Evolutionary conservation across 1,140 invertebrate genomes (phyloP).

Genomic region (Trichogramma pretiosum): DNA sequence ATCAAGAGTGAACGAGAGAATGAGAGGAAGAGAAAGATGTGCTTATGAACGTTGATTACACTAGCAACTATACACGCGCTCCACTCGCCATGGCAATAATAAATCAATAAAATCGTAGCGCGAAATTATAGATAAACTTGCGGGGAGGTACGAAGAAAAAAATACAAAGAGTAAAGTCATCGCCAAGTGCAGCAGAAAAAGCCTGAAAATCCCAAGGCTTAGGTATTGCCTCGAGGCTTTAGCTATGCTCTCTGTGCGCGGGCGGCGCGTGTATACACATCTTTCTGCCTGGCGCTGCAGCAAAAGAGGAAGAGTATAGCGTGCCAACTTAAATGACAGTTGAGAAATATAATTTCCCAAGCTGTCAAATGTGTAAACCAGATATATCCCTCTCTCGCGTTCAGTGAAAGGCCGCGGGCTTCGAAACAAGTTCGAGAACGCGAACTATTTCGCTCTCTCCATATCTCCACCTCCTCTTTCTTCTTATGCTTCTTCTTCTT

Average conservation of each 20-base stretch:
- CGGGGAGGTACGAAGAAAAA: neutral
- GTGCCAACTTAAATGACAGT: conserved; percentile 39
- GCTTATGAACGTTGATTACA: too few relatives aligned
- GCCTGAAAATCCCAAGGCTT: neutral
- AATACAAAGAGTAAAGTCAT: neutral
- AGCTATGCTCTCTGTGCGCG: neutral
- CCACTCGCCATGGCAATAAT: too few relatives aligned
- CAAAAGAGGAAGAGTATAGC: neutral
- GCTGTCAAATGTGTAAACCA: conserved; percentile 35
- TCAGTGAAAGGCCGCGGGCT: neutral
- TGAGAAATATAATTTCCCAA: conserved; percentile 42
- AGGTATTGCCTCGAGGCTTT: neutral
- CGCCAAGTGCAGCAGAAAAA: neutral
- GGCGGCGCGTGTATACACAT: neutral
- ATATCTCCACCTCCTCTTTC: too few relatives aligned
- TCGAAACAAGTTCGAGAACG: neutral
- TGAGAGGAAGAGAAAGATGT: too few relatives aligned
- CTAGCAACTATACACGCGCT: too few relatives aligned
- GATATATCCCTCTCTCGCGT: conserved; percentile 7
- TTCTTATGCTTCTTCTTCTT: too few relatives aligned
- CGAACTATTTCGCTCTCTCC: neutral
- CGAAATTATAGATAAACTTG: too few relatives aligned
- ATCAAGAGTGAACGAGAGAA: too few relatives aligned
- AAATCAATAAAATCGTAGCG: too few relatives aligned
- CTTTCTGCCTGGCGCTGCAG: neutral